Evolutionary conservation across 2,113 vertebrate genomes (phyloP).

Genomic region (Malurus alboscapulatus): DNA sequence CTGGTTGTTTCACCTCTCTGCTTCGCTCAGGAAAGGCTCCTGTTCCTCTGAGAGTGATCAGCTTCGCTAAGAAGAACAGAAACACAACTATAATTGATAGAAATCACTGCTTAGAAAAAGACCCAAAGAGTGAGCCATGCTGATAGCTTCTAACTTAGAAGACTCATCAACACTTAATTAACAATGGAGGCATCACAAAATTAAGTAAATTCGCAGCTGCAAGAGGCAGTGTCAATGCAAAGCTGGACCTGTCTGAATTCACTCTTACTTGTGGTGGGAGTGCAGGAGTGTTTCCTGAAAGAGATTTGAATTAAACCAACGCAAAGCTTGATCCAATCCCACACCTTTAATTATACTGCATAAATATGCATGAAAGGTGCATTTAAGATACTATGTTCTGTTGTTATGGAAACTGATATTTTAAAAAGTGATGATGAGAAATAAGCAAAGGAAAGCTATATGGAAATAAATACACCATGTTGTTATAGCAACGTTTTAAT

Average conservation of each 20-base stretch:
- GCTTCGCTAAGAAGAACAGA: slow-evolving; percentile 22
- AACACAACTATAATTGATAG: slow-evolving; percentile 14
- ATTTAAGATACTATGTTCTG: not conserved
- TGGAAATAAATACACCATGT: not conserved
- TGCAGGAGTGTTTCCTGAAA: not conserved
- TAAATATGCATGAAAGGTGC: not conserved
- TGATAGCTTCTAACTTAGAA: not conserved
- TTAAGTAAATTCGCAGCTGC: not conserved
- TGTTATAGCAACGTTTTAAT: slow-evolving; percentile 36
- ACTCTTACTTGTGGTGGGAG: not conserved
- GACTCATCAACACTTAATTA: slow-evolving; percentile 15
- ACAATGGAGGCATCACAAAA: not conserved
- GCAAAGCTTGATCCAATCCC: not conserved
- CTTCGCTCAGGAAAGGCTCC: not conserved
- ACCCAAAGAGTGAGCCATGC: not conserved
- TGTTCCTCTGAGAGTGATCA: not conserved
- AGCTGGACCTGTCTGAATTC: not conserved
- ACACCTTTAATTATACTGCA: not conserved
- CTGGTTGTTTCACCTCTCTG: not conserved
- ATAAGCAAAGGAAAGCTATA: not conserved
- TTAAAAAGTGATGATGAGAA: slow-evolving; percentile 1
- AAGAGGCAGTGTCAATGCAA: not conserved
- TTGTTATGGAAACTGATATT: slow-evolving; percentile 55
- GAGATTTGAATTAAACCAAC: not conserved
- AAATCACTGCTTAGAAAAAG: slow-evolving; percentile 25